phyloP scores from a whole-genome alignment of 2,888 invertebrate genomes.

The Trissoscelio sp. region DNA sequence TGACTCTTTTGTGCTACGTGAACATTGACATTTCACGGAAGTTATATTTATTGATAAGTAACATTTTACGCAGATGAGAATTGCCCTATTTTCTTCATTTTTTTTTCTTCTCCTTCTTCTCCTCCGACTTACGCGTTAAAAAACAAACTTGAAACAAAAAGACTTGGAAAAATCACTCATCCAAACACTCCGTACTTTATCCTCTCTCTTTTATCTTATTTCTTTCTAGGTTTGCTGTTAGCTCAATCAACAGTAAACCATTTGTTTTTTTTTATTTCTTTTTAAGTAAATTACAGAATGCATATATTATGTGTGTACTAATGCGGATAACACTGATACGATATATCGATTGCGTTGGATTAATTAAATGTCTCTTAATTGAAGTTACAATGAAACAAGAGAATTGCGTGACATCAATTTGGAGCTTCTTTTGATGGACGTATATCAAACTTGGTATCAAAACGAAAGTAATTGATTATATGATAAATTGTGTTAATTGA shows the following conservation, averaged over 20 bases:
- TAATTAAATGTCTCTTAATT: too few species aligned
- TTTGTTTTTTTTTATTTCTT: slow-evolving; percentile 46
- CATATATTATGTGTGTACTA: slow-evolving; percentile 72
- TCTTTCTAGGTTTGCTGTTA: slow-evolving; percentile 48
- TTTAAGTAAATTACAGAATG: slow-evolving; percentile 74
- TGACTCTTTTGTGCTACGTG: slow-evolving; percentile 76
- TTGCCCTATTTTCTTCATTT: slow-evolving; percentile 64
- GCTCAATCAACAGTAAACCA: slow-evolving; percentile 73
- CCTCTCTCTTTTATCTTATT: slow-evolving; percentile 60
- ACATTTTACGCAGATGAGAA: slow-evolving; percentile 68
- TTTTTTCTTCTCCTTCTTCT: too few species aligned
- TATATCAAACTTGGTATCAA: slow-evolving; percentile 46
- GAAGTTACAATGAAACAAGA: slow-evolving; percentile 33
- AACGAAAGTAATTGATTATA: too few species aligned
- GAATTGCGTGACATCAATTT: slow-evolving; percentile 29
- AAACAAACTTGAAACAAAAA: slow-evolving; percentile 46
- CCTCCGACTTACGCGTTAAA: slow-evolving; percentile 61
- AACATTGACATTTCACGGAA: slow-evolving; percentile 77
- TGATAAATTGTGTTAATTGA: too few species aligned
- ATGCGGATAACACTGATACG: slow-evolving; percentile 67
- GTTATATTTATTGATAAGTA: slow-evolving; percentile 72
- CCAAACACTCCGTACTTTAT: slow-evolving; percentile 60
- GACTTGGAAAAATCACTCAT: slow-evolving; percentile 53
- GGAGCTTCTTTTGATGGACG: slow-evolving; percentile 34
- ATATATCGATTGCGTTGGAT: slow-evolving; percentile 53